Evolutionary conservation across 2,797 vertebrate genomes (phyloP), one percentile per base, ranked within the genome.

Genomic region (Falco novaeseelandiae): DNA sequence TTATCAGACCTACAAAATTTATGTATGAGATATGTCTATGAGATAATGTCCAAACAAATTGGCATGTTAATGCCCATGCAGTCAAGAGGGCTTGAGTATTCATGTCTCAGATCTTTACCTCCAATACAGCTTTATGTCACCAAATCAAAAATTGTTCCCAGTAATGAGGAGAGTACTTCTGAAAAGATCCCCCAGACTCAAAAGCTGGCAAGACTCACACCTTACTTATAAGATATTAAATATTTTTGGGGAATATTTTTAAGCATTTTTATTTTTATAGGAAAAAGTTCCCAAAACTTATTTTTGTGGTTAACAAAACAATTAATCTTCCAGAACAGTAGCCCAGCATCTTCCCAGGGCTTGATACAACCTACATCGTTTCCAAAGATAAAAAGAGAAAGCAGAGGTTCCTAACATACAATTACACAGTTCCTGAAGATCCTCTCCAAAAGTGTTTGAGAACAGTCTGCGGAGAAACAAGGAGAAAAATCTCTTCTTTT

Each of bases 291-390:
- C 8, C 36, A 19, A 78, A 73, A 57, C 12, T 4, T 38, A 30
- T 32, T 90, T 84, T 25, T 32, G 3, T 34, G 26, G 30, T 48
- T 91, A 34, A 46, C 19, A 81, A 84, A 70, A 10, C 1, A 2
- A 2, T 73, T 71, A 4, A 23, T 65, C 34, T 69, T 79, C 55
- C 51, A 63, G 55, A 87, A 52, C 12, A 55, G 48, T 36, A 89
- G 55, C 20, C 14, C 32, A 80, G 7, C 13, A 36, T 69, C 30
- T 73, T 82, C n/a, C 44, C 6, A 67, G 30, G 4, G 2, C 12
- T 76, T 81, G 25, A 30, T 57, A 73, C 1, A 44, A 65, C 1
- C 2, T 10, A 10, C 6, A 19, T 0, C 0, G 3, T 63, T 87
- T 80, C 7, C 10, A 83, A 69, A 71, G 30, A 71, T 26, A n/a